Percentiles rank a stretch among this genome's conserved stretches.
These are phyloP conservation scores for Tetranychus cinnabarinus DNA, from an alignment of 1,140 invertebrate genomes.

Conservation along the genomic window DNA sequence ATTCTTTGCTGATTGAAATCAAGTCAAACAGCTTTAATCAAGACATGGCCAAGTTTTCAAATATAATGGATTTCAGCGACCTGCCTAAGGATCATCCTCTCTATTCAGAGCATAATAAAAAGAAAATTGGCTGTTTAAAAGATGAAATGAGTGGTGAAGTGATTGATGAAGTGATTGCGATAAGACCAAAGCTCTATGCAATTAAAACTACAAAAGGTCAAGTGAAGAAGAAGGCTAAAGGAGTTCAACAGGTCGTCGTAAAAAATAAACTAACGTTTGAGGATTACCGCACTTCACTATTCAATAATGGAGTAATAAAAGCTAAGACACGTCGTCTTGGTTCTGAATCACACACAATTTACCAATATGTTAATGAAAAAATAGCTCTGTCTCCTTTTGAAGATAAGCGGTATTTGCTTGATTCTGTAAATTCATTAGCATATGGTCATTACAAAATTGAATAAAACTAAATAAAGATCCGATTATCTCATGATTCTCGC, in stretches of 20 bases:
- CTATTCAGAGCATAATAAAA: conserved; percentile 20
- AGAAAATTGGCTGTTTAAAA: conserved; percentile 26
- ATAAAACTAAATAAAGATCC: too few species aligned
- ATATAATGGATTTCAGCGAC: conserved; percentile 10
- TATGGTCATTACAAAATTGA: too few species aligned
- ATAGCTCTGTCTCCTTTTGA: too few species aligned
- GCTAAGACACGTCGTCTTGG: too few species aligned
- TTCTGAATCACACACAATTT: too few species aligned
- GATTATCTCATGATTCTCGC: too few species aligned
- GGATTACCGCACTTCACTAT: too few species aligned
- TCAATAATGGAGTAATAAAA: too few species aligned
- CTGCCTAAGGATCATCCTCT: conserved; percentile 8
- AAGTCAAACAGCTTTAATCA: conserved; percentile 10
- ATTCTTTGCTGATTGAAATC: conserved; percentile 9
- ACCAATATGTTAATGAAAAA: too few species aligned
- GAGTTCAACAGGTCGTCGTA: neutral
- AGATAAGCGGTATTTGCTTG: too few species aligned
- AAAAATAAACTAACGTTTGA: too few species aligned
- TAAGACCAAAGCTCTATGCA: conserved; percentile 18
- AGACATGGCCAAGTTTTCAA: conserved; percentile 9
- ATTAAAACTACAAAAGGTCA: neutral
- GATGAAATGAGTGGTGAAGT: conserved; percentile 22
- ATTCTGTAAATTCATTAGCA: too few species aligned
- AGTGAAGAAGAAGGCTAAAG: neutral
- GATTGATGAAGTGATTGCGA: conserved; percentile 20